Evolutionary conservation across 2,113 vertebrate species (phyloP).

Genomic region (Salvator merianae): DNA sequence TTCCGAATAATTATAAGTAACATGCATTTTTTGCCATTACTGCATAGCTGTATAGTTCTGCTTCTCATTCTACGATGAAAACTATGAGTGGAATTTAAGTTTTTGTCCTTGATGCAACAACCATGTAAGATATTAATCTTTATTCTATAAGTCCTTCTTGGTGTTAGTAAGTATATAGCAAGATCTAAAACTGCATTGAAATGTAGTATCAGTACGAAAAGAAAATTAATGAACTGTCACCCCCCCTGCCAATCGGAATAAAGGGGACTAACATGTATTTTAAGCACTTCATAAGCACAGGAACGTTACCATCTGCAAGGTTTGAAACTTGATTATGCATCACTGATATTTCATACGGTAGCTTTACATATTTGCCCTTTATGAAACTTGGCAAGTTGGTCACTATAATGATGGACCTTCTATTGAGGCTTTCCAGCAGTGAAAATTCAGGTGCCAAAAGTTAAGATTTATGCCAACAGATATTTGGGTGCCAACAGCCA

Average conservation of each 20-base stretch:
- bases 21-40: too few relatives aligned
- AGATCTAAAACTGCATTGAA: neutral
- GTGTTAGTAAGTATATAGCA: neutral
- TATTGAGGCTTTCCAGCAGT: constrained; percentile 51
- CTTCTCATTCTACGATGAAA: too few relatives aligned
- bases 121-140: too few relatives aligned
- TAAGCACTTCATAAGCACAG: constrained; percentile 17
- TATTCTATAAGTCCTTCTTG: too few relatives aligned
- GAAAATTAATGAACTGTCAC: neutral
- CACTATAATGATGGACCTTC: constrained; percentile 50
- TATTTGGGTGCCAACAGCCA: constrained; percentile 2
- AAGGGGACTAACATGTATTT: neutral
- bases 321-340: constrained; percentile 39
- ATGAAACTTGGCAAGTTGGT: constrained; percentile 60
- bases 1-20: too few relatives aligned
- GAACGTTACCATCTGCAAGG: constrained; percentile 25
- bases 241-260: constrained; percentile 1
- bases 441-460: constrained; percentile 44
- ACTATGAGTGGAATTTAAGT: too few relatives aligned
- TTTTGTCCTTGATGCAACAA: too few relatives aligned
- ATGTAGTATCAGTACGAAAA: neutral
- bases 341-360: constrained; percentile 53
- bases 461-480: constrained; percentile 41
- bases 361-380: constrained; percentile 65
- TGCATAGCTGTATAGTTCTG: too few relatives aligned